Conservation (phyloP, 1,140 invertebrate genomes). For the Homarus americanus region DNA sequence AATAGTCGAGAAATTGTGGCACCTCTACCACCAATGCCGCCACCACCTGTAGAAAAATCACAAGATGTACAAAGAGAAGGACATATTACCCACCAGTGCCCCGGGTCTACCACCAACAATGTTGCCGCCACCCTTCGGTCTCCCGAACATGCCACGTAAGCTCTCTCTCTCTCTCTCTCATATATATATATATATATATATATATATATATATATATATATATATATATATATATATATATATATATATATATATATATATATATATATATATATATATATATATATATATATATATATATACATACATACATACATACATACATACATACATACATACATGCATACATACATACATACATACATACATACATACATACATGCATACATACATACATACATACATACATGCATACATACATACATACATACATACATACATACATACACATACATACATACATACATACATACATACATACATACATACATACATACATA, state of each 20-base stretch:
- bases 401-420: neutral
- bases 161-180: too few relatives aligned
- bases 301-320: neutral
- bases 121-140: constrained; percentile 80
- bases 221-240: neutral
- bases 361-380: neutral
- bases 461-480: too few relatives aligned
- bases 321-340: neutral
- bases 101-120: constrained; percentile 74
- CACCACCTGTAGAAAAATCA: constrained; percentile 78
- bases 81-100: constrained; percentile 51
- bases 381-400: neutral
- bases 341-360: neutral
- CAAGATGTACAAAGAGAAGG: constrained; percentile 48
- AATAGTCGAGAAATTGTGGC: constrained; percentile 74
- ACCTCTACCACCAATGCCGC: constrained; percentile 80
- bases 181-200: neutral
- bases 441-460: neutral
- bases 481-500: too few relatives aligned
- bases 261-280: neutral
- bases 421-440: neutral
- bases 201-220: neutral
- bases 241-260: neutral
- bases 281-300: neutral
- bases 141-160: constrained; percentile 80